A percentile compares a stretch with the other conserved stretches of the same genome.
Conservation (phyloP, 1,140 invertebrate species). For the Hydropsyche tenuis region DNA sequence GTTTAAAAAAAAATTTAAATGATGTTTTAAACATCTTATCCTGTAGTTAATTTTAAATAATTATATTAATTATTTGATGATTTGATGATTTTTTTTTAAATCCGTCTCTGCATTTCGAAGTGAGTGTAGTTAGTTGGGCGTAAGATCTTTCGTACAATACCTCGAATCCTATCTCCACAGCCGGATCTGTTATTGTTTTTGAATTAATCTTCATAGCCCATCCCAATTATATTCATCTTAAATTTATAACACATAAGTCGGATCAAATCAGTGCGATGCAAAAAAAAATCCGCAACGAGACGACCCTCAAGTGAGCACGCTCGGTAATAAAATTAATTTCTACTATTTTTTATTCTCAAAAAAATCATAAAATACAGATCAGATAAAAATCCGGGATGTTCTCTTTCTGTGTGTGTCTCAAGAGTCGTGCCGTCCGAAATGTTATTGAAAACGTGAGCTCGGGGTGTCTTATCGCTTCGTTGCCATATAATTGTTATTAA, state of each 20-base stretch:
- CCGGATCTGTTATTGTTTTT: slow-evolving; percentile 42
- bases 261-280: too few species aligned
- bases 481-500: too few species aligned
- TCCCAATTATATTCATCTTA: slow-evolving; percentile 21
- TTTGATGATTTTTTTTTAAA: background rate
- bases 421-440: slow-evolving; percentile 24
- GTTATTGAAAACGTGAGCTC: slow-evolving; percentile 24
- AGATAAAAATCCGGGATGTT: too few species aligned
- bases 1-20: too few species aligned
- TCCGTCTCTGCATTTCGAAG: background rate
- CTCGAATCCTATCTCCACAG: slow-evolving; percentile 30
- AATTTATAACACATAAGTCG: background rate
- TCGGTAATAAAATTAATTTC: too few species aligned
- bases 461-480: background rate
- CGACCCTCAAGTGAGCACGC: too few species aligned
- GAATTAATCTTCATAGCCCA: slow-evolving; percentile 43
- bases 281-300: too few species aligned
- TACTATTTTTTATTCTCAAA: background rate
- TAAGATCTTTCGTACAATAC: slow-evolving; percentile 33
- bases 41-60: too few species aligned
- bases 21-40: too few species aligned
- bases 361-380: background rate
- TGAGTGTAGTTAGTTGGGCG: slow-evolving; percentile 24
- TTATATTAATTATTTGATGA: background rate
- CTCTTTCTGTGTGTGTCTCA: too few species aligned